A percentile compares a stretch with the other conserved stretches of the same genome.
Conservation (phyloP, 1,140 invertebrate genomes). For the Drosophila saltans region DNA sequence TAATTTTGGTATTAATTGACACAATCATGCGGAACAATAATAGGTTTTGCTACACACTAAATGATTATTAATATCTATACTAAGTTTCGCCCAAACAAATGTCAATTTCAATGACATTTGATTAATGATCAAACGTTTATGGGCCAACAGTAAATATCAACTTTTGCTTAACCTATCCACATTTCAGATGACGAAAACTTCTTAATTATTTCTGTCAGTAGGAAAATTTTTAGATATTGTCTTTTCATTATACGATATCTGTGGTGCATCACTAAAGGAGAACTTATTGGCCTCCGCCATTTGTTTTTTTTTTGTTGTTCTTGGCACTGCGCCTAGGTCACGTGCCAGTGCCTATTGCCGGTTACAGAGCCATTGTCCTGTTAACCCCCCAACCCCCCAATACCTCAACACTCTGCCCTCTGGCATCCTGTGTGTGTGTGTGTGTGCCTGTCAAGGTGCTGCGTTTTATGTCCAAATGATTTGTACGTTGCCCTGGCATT, state of each 20-base stretch:
- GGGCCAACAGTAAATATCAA: too few relatives aligned
- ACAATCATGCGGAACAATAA: too few relatives aligned
- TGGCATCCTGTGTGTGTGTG: neutral
- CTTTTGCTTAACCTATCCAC: too few relatives aligned
- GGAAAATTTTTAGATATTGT: neutral
- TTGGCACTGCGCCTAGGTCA: slow-evolving; percentile 50
- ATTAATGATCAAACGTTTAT: too few relatives aligned
- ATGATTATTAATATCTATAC: too few relatives aligned
- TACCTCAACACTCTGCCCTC: neutral
- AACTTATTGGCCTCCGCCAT: neutral
- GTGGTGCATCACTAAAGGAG: slow-evolving; percentile 31
- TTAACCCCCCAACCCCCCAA: neutral
- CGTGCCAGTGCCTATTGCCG: slow-evolving; percentile 56
- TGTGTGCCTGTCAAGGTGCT: slow-evolving; percentile 67
- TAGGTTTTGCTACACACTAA: too few relatives aligned
- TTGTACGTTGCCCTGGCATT: slow-evolving; percentile 70
- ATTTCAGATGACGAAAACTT: too few relatives aligned
- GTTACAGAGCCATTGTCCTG: slow-evolving; percentile 15
- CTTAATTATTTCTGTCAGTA: too few relatives aligned
- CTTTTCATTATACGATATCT: neutral
- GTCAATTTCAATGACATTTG: too few relatives aligned
- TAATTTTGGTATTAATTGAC: too few relatives aligned
- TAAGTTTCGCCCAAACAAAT: too few relatives aligned
- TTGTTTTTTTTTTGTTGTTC: slow-evolving; percentile 26
- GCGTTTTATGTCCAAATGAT: slow-evolving; percentile 79